Evolutionary conservation across 1,140 invertebrate species (phyloP).

Genomic region (Chironomus tepperi): DNA sequence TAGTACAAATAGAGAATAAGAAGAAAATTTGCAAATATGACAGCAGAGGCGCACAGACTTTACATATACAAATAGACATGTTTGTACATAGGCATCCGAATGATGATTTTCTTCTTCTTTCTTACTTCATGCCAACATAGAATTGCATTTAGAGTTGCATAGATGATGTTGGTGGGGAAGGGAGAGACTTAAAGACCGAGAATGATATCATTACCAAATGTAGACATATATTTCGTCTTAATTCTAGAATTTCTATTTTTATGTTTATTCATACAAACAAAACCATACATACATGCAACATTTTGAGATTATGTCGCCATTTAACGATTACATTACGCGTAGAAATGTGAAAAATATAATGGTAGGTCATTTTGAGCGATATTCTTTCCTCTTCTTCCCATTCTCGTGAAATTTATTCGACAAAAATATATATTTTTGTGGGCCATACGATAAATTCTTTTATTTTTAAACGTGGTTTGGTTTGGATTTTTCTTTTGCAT

Average conservation of each 20-base stretch:
- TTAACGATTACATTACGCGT: conserved; percentile 6
- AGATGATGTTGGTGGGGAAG: neutral
- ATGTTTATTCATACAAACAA: neutral
- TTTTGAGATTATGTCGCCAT: neutral
- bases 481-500: neutral
- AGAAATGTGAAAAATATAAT: conserved; percentile 15
- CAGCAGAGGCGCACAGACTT: no score
- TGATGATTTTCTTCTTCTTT: no score
- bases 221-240: neutral
- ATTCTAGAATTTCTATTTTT: neutral
- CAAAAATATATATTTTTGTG: neutral
- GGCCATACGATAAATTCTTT: neutral
- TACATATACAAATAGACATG: no score
- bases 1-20: no score
- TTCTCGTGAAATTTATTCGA: no score
- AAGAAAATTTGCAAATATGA: no score
- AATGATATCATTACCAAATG: neutral
- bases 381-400: neutral
- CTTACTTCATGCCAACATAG: no score
- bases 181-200: neutral
- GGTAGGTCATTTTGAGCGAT: neutral
- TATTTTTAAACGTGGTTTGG: neutral
- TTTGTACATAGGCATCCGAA: no score
- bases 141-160: neutral
- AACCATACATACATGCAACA: neutral